A percentile compares a stretch with the other conserved stretches of the same genome.
Evolutionary conservation across 2,888 invertebrate genomes (phyloP).

Genomic region (Taenaris catops): DNA sequence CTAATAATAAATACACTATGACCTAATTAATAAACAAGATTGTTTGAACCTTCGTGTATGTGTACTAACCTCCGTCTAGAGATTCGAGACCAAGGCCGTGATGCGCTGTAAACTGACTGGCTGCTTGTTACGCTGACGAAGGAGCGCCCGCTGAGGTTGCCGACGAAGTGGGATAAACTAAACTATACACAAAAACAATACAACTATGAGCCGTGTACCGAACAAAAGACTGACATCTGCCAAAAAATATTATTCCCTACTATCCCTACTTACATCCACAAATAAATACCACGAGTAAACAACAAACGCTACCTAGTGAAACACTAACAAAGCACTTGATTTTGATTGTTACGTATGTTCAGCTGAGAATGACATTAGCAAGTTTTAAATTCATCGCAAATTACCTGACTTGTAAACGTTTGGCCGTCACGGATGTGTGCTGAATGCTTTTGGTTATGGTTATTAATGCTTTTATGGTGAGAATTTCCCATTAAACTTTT

Average conservation of each 20-base stretch:
- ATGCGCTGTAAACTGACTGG: slow-evolving; percentile 80
- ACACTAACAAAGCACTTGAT: slow-evolving; percentile 42
- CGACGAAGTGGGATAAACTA: slow-evolving; percentile 78
- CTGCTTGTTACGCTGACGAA: slow-evolving; percentile 79
- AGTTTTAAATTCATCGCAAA: slow-evolving; percentile 59
- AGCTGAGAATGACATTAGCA: slow-evolving; percentile 78
- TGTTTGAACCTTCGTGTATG: slow-evolving; percentile 26
- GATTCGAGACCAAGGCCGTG: slow-evolving; percentile 83
- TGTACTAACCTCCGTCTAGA: slow-evolving; percentile 82
- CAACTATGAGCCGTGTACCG: slow-evolving; percentile 18
- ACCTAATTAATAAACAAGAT: slow-evolving; percentile 5
- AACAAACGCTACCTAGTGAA: slow-evolving; percentile 34
- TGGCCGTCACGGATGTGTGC: slow-evolving; percentile 55
- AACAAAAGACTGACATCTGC: slow-evolving; percentile 40
- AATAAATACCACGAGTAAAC: slow-evolving; percentile 26
- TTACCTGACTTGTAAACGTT: slow-evolving; percentile 71
- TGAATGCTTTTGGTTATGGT: slow-evolving; percentile 49
- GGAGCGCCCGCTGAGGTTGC: slow-evolving; percentile 81
- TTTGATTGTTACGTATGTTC: slow-evolving; percentile 66
- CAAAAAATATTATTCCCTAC: slow-evolving; percentile 17
- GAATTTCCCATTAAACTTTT: slow-evolving; percentile 71
- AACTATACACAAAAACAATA: slow-evolving; percentile 57
- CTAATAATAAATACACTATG: too few relatives aligned
- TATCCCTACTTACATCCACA: slow-evolving; percentile 27
- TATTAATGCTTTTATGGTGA: slow-evolving; percentile 50